These are phyloP conservation scores for Maccullochella peelii DNA, from an alignment of 2,113 vertebrate species.

Conservation along the genomic window DNA sequence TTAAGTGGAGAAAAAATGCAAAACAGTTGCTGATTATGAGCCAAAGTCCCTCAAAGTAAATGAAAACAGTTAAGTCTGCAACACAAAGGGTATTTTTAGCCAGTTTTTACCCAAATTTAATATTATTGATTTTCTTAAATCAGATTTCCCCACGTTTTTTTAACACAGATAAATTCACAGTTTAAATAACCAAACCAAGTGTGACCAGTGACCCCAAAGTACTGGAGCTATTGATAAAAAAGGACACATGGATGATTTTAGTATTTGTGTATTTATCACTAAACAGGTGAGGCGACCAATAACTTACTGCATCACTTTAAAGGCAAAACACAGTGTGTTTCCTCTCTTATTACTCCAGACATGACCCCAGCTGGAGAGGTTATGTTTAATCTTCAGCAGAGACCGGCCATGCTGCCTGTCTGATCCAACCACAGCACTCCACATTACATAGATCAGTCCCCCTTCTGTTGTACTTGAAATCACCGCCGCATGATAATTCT, in stretches of 20 bases:
- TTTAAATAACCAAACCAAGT: background rate
- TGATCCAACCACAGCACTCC: constrained; percentile 32
- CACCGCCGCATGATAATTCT: constrained; percentile 40
- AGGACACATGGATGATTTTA: background rate
- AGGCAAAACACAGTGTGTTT: background rate
- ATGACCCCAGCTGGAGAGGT: constrained; percentile 16
- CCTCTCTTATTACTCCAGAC: constrained; percentile 18
- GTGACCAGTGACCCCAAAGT: background rate
- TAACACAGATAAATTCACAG: background rate
- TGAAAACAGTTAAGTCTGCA: background rate
- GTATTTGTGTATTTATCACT: background rate
- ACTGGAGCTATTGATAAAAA: background rate
- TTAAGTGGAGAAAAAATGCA: constrained; percentile 4
- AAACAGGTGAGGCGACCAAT: background rate
- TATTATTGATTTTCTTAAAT: background rate
- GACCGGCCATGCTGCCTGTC: background rate
- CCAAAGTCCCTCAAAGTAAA: constrained; percentile 1
- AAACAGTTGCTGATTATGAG: background rate
- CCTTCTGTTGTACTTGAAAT: constrained; percentile 33
- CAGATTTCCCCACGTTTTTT: background rate
- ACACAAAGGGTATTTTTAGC: constrained; percentile 3
- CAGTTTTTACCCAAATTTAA: background rate
- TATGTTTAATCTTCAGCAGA: constrained; percentile 46
- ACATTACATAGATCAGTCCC: constrained; percentile 34
- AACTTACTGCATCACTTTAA: background rate